phyloP scores from a whole-genome alignment of 2,797 vertebrate genomes.

The Danio aesculapii region DNA sequence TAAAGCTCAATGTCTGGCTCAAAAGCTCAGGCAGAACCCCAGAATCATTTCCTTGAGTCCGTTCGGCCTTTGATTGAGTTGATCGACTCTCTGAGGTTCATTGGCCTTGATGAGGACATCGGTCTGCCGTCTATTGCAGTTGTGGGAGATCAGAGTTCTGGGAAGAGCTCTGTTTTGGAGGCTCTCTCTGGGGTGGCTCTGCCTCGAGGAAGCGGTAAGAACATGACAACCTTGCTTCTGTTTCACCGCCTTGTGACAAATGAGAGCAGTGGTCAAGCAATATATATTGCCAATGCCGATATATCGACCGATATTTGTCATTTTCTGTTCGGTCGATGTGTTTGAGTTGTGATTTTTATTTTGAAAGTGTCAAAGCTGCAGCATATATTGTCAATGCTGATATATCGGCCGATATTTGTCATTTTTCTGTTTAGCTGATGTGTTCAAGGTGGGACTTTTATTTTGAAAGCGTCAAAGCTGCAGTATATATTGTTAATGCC shows the following conservation, averaged over 20 bases:
- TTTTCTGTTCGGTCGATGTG: no score
- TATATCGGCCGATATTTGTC: no score
- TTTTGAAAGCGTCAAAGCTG: no score
- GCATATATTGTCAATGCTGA: no score
- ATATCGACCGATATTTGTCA: no score
- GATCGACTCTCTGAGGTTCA: constrained; percentile 73
- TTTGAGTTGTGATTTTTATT: no score
- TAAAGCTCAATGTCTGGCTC: background rate
- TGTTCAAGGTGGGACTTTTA: no score
- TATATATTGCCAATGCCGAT: no score
- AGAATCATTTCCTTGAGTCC: constrained; percentile 69
- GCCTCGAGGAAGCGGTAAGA: constrained; percentile 61
- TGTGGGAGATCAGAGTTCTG: constrained; percentile 83
- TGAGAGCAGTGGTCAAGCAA: no score
- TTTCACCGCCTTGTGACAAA: background rate
- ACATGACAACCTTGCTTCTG: background rate
- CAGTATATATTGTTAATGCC: no score
- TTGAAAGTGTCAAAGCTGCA: no score
- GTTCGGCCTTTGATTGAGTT: constrained; percentile 76
- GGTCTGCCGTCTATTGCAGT: constrained; percentile 75
- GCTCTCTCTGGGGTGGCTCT: constrained; percentile 81
- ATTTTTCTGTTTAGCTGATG: no score
- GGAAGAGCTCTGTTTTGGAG: constrained; percentile 84
- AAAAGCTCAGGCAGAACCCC: background rate
- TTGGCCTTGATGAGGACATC: constrained; percentile 79